Conservation (phyloP, 2,113 vertebrate species). For the Oreochromis niloticus region DNA sequence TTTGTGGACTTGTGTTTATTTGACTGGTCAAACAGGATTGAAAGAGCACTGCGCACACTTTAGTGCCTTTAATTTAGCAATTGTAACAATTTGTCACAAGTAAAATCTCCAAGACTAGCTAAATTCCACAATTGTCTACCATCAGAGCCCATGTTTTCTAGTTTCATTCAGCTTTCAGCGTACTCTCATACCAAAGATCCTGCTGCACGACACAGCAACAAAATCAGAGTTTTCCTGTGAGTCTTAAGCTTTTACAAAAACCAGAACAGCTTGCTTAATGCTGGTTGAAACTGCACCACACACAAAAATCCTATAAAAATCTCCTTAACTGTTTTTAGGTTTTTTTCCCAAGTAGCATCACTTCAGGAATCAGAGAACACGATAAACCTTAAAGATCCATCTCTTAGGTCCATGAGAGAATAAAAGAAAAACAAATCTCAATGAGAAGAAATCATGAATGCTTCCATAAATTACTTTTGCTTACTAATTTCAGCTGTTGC, state of each 20-base stretch:
- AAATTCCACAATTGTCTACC: background rate
- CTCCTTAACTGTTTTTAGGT: background rate
- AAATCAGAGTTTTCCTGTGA: background rate
- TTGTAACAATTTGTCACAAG: background rate
- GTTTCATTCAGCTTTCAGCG: background rate
- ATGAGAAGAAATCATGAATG: background rate
- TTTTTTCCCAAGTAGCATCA: background rate
- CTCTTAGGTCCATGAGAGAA: background rate
- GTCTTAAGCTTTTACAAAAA: background rate
- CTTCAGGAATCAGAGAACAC: background rate
- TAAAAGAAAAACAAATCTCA: background rate
- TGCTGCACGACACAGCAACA: background rate
- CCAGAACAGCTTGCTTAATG: background rate
- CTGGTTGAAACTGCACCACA: conserved; percentile 14
- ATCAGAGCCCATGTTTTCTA: background rate
- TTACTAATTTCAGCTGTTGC: background rate
- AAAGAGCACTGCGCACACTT: background rate
- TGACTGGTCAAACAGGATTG: background rate
- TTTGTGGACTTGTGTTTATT: background rate
- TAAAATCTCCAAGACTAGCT: background rate
- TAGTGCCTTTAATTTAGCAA: background rate
- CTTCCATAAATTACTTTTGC: background rate
- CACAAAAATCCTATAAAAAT: background rate
- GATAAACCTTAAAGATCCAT: background rate
- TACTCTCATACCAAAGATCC: background rate